Evolutionary conservation across 2,888 invertebrate species (phyloP).

Genomic region (Boloria selene): DNA sequence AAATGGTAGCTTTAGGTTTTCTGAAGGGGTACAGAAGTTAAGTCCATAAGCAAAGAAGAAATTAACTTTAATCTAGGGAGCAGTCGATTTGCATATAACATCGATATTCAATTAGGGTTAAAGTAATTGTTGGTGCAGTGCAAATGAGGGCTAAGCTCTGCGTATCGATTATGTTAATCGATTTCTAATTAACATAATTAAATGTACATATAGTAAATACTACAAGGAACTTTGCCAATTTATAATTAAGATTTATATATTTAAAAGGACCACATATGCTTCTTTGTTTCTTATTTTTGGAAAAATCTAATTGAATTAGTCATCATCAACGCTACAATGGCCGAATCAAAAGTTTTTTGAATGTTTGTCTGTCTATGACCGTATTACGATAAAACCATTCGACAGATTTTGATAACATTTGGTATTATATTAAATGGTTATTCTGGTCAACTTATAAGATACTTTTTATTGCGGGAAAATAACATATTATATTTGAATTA

Average conservation of each 20-base stretch:
- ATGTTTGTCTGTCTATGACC: too few species aligned
- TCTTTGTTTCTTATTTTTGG: too few species aligned
- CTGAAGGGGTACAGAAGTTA: constrained; percentile 25
- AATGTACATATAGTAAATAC: constrained; percentile 30
- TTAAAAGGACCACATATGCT: constrained; percentile 13
- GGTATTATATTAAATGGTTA: too few species aligned
- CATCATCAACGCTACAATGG: too few species aligned
- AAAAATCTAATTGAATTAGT: too few species aligned
- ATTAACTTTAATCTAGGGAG: constrained; percentile 27
- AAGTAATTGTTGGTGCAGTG: constrained; percentile 45
- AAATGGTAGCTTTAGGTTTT: constrained; percentile 2
- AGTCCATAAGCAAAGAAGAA: constrained; percentile 43
- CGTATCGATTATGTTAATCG: constrained; percentile 43
- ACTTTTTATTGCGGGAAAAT: too few species aligned
- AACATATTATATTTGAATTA: too few species aligned
- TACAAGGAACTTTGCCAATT: constrained; percentile 12
- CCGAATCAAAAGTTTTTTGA: too few species aligned
- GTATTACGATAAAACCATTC: too few species aligned
- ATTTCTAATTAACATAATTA: constrained; percentile 41
- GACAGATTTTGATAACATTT: too few species aligned
- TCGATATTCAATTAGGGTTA: constrained; percentile 55
- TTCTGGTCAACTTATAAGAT: too few species aligned
- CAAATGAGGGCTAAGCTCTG: constrained; percentile 43
- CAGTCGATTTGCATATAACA: constrained; percentile 56
- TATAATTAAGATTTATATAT: constrained; percentile 22